Conservation (phyloP, 2,888 invertebrate species). For the Drosophila meridionalis region DNA sequence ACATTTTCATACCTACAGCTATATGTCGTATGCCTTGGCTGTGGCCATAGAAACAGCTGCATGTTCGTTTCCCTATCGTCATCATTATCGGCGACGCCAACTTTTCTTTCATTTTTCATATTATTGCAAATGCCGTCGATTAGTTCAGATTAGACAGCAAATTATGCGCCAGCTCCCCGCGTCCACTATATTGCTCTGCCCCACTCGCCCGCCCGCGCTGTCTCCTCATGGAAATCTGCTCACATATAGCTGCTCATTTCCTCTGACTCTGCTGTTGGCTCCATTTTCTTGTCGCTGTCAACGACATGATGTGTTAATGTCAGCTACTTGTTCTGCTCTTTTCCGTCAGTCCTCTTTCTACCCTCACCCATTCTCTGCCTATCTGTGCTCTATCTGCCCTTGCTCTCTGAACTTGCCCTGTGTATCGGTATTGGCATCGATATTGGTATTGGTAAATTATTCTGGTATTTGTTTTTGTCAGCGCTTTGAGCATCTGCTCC, state of each 20-base stretch:
- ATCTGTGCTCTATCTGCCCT: neutral
- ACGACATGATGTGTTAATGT: constrained; percentile 78
- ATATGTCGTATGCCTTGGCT: constrained; percentile 5
- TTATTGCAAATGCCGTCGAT: constrained; percentile 79
- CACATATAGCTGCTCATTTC: constrained; percentile 59
- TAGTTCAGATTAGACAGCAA: constrained; percentile 78
- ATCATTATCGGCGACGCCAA: constrained; percentile 73
- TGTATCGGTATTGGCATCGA: constrained; percentile 7
- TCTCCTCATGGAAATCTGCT: neutral
- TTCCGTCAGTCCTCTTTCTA: constrained; percentile 21
- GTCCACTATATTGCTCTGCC: neutral
- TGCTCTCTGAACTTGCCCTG: constrained; percentile 33
- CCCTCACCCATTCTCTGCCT: constrained; percentile 12
- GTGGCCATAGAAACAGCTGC: constrained; percentile 15
- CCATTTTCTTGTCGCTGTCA: constrained; percentile 63
- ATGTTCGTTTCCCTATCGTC: constrained; percentile 63
- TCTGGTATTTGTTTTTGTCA: constrained; percentile 73
- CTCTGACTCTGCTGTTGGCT: constrained; percentile 31
- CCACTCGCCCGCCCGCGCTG: neutral
- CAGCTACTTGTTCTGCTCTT: constrained; percentile 50
- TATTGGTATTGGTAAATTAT: constrained; percentile 72
- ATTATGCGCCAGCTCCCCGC: constrained; percentile 61
- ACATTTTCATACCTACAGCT: constrained; percentile 29
- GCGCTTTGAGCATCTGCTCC: constrained; percentile 44
- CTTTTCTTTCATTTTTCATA: constrained; percentile 75